Conservation (phyloP, 2,888 invertebrate species). For the Rhopalosiphum nymphaeae region DNA sequence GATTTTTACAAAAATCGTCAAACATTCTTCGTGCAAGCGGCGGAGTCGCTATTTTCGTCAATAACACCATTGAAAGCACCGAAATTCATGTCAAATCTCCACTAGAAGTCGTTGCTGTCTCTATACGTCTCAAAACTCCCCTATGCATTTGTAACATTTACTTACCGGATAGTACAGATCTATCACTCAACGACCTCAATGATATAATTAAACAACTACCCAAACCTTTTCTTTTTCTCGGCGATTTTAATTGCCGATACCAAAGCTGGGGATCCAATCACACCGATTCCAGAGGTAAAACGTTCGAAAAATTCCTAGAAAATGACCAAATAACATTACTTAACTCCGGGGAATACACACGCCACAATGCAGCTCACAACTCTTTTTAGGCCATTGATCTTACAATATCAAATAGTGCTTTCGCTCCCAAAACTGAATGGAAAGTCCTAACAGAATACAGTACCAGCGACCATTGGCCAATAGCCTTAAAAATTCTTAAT, state of each 20-base stretch:
- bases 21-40: not conserved
- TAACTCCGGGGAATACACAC: no score
- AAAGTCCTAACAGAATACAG: no score
- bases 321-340: no score
- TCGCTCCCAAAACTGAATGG: no score
- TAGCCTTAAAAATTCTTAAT: no score
- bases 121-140: not conserved
- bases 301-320: slow-evolving; percentile 20
- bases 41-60: not conserved
- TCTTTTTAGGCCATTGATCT: no score
- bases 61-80: not conserved
- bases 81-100: not conserved
- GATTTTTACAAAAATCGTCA: slow-evolving; percentile 22
- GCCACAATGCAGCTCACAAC: no score
- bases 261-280: slow-evolving; percentile 39
- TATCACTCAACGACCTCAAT: not conserved
- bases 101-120: not conserved
- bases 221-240: slow-evolving; percentile 24
- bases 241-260: slow-evolving; percentile 2
- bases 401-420: no score
- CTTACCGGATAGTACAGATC: not conserved
- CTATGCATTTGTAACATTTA: slow-evolving; percentile 15
- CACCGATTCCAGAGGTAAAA: slow-evolving; percentile 16
- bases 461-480: no score
- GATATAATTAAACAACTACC: slow-evolving; percentile 26